Evolutionary conservation across 1,140 invertebrate genomes (phyloP), one percentile per base, ranked within the genome.

Genomic region (Vollenhovia emeryi): DNA sequence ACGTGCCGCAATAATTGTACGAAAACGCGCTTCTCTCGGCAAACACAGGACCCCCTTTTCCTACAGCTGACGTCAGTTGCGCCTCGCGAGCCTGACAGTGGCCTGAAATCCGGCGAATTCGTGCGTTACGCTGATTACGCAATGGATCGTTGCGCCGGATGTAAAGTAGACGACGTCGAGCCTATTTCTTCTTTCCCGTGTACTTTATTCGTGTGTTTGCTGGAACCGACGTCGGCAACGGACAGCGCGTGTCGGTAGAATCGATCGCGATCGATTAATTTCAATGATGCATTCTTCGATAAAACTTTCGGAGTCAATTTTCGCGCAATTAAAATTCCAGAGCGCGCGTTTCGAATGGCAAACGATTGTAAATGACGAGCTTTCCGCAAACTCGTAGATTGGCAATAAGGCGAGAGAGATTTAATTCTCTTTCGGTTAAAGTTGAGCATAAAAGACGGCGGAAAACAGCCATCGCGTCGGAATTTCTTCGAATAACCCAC

Each of bases 41-140:
- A 83, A 87, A 87, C 80, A 62, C 27, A 33, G 13, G 11, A 48
- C n/a, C 50, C 18, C 66, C n/a, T 73, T 86, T 86, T 30, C 69
- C 43, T 69, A 13, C n/a, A 36, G 24, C 27, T 80, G 84, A 87
- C 76, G 76, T 80, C 85, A 83, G 74, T 52, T 59, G 27, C 18
- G 64, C 71, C 62, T 33, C 59, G 59, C 40, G 48, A 84, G 73
- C 86, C 66, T 86, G 78, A 60, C 73, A 60, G 24, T 30, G 0
- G 24, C 11, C 24, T 45, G 40, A 76, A 45, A 76, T n/a, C 18
- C 55, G 11, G 21, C 73, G 30, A 24, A 60, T 62, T 75, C 15
- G 52, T 15, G 24, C 15, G 9, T 43, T 27, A 30, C 36, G 7
- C 6, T 36, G 40, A 66, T 66, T 78, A 50, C 13, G n/a, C 66